Evolutionary conservation across 2,888 invertebrate species (phyloP), one percentile per base, ranked within the genome.

Genomic region (Ormyrus thymus): DNA sequence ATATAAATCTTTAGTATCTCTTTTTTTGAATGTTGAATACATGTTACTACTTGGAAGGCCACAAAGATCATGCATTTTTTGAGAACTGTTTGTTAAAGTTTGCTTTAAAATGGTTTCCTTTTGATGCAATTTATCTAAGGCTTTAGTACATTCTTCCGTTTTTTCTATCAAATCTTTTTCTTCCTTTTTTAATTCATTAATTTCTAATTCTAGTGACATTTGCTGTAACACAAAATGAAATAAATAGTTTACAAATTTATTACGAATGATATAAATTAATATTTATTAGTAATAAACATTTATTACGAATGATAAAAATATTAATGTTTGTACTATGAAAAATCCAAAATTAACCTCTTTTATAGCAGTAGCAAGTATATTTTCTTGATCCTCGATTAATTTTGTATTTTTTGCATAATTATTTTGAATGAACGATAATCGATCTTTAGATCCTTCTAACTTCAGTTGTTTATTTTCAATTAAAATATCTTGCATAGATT

Each of bases 71-170:
- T 97, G 94, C 73, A 99, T 99, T 91, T 99, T 98, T 87, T 87
- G 62, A 6, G 97, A 96, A 11, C 97, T 94, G 80, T 97, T 97
- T 86, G 98, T 98, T 78, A 97, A 29, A 29, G 95, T 84, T 98
- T 97, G 91, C 98, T 98, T 89, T 71, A 98, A 29, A 29, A 29
- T 91, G 85, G 97, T 97, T 87, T 98, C 97, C 88, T 98, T 98
- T 6, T 97, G 95, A 0, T 97, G 97, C 92, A 98, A 96, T 90
- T 98, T 98, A 86, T 98, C 98, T 76, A 98, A 91, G 83, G 97
- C 97, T 87, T 98, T 98, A 0, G 97, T 95, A 90, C 98, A 98
- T 84, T 97, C 97, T 86, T 97, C 97, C 87, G 98, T 96, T 87
- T 95, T 96, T 86, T 98, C 91, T n/a, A 43, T 10, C 3, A 5